A percentile compares a stretch with the other conserved stretches of the same genome.
phyloP scores from a whole-genome alignment of 2,113 vertebrate species.

The Columba livia region DNA sequence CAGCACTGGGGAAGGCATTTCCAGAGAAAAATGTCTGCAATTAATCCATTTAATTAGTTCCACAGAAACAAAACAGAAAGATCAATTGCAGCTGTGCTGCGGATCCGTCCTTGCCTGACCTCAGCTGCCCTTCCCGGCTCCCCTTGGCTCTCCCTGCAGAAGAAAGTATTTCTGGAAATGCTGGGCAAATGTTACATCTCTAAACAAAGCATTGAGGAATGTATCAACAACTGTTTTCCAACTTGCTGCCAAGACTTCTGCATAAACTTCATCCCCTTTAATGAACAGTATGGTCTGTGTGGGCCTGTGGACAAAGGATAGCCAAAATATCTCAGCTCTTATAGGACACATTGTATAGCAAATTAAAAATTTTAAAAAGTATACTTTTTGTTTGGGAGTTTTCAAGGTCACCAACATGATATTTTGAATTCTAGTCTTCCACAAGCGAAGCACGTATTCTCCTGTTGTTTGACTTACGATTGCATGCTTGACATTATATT shows the following conservation, averaged over 20 bases:
- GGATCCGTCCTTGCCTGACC: constrained; percentile 29
- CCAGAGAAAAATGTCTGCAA: background rate
- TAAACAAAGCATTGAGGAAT: constrained; percentile 6
- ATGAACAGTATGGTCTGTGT: background rate
- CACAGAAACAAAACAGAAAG: constrained; percentile 54
- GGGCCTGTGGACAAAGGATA: background rate
- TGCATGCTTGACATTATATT: constrained; percentile 32
- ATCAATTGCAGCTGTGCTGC: constrained; percentile 31
- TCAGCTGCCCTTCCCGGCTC: constrained; percentile 61
- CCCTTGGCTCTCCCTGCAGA: constrained; percentile 69
- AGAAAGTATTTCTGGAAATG: constrained; percentile 63
- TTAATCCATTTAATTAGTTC: constrained; percentile 50
- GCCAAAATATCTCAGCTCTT: background rate
- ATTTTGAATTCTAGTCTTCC: background rate
- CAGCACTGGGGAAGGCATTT: constrained; percentile 7
- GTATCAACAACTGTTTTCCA: constrained; percentile 46
- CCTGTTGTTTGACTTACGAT: background rate
- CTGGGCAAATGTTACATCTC: constrained; percentile 64
- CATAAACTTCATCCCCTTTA: background rate
- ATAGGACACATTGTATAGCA: rapidly evolving
- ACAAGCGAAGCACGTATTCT: rapidly evolving
- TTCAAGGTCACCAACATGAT: background rate
- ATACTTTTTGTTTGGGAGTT: background rate
- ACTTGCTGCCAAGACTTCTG: background rate
- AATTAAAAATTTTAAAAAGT: background rate